Base-by-base conservation (phyloP, 2,888 invertebrate genomes). In the Archaeoteleia sp. region DNA sequence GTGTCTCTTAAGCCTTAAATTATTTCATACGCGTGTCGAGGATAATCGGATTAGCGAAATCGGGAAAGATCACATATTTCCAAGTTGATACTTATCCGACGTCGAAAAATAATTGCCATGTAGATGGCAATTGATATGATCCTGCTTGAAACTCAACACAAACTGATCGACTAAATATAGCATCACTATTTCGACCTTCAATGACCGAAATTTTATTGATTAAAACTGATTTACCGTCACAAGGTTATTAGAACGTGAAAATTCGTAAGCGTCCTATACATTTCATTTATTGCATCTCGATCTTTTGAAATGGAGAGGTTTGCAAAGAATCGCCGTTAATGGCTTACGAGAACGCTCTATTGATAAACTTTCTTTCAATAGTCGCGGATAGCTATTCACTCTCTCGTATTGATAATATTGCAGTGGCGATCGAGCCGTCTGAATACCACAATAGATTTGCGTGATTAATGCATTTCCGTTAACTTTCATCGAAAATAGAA, bases 401-500 rank as follows among this genome's bases (percentile, higher is more conserved):
- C 48, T 27, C 10, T 13, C 27, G 58, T 57, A 67, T 55, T 67
- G 55, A 67, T 67, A 67, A 67, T 66, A 54, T 55, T 67, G 60
- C 60, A 60, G 40, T 40, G 60, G 49, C 60, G 60, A 67, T 49
- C 60, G 67, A 55, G 30, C 45, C 48, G 60, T 60, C 45, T 55
- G 55, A 67, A 67, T 67, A 48, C 60, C 45, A 67, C 60, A 67
- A 67, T 67, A 27, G 48, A 51, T 45, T 55, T 51, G 45, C 49
- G 61, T 60, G 67, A 67, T 67, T 61, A 67, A 67, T 67, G 61
- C 53, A 67, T 43, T 61, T 67, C 51, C 46, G 46, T 46, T 65
- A 57, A 65, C 51, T 65, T 58, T 46, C 42, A 39, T 20, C n/a
- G 46, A 65, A 65, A 58, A 58, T 58, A 34, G 40, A 58, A 58